Evolutionary conservation across 1,140 invertebrate species (phyloP), one percentile per base, ranked within the genome.

Genomic region (Homarus americanus): DNA sequence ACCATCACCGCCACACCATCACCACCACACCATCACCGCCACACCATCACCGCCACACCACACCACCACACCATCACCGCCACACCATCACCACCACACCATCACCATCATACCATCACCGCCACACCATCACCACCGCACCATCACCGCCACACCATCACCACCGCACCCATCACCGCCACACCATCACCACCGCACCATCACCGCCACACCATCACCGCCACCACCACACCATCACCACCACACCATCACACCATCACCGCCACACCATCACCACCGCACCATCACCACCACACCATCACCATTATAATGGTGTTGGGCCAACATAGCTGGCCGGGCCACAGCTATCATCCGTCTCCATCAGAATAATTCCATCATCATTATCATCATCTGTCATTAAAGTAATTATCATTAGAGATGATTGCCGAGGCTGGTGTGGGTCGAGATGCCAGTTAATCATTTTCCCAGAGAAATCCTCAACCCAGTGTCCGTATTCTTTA

Each of bases 381-480:
- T 83, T 82, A 90, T 84, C 87, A 90, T 90, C 80, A 90, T 82
- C 88, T 75, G 72, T 78, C 72, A 76, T 82, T 82, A 90, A 83
- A 82, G 80, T 82, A 78, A 84, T 90, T 66, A 90, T 90, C 80
- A 90, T 90, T 83, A 90, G 69, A 41, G 72, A 69, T 72, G 86
- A 87, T 87, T 87, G 63, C 75, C 63, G 36, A 28, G 75, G 85
- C 76, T 78, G 85, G 44, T 78, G 44, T 53, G 73, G 44, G 36
- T 20, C 36, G 73, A 87, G 85, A 79, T 87, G 85, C 85, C 85
- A 63, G 75, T 38, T 87, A 53, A 53, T 28, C 69, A 76, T 86
- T 86, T 86, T 86, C 41, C 73, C 34, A n/a, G 73, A 49, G 44
- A 49, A 49, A 49, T 49, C 44, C 44, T 49, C 44, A 7, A 49